These are phyloP conservation scores for Mustela lutreola DNA, from an alignment of 2,113 vertebrate genomes.

Conservation along the genomic window DNA sequence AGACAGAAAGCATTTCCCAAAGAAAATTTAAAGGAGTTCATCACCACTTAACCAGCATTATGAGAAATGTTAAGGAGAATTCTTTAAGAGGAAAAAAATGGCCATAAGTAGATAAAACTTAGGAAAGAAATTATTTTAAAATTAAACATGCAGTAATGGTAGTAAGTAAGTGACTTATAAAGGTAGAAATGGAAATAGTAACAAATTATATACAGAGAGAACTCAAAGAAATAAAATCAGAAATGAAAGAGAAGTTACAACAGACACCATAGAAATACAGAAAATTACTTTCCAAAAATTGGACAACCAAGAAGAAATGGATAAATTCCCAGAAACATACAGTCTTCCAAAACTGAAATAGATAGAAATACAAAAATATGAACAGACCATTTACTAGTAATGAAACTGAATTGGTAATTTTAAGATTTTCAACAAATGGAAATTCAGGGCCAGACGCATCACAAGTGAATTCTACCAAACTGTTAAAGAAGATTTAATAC, in stretches of 20 bases:
- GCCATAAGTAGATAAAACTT: neutral
- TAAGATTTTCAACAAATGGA: neutral
- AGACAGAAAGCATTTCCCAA: neutral
- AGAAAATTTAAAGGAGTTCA: neutral
- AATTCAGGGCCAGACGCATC: neutral
- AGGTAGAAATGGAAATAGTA: neutral
- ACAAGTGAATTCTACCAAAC: neutral
- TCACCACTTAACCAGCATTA: neutral
- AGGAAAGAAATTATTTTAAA: neutral
- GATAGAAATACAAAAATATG: neutral
- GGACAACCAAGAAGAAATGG: neutral
- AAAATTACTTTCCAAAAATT: neutral
- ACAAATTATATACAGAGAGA: neutral
- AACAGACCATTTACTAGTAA: neutral
- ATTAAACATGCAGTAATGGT: neutral
- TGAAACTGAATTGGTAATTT: neutral
- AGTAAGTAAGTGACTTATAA: neutral
- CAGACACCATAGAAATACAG: neutral
- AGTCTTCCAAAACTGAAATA: neutral
- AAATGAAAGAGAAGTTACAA: neutral
- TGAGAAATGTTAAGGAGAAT: neutral
- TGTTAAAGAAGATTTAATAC: neutral
- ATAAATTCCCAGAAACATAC: neutral
- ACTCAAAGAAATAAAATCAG: neutral
- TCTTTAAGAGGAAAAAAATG: neutral